These are phyloP conservation scores for Parasteatoda lunata DNA, from an alignment of 2,888 invertebrate genomes.

Conservation along the genomic window DNA sequence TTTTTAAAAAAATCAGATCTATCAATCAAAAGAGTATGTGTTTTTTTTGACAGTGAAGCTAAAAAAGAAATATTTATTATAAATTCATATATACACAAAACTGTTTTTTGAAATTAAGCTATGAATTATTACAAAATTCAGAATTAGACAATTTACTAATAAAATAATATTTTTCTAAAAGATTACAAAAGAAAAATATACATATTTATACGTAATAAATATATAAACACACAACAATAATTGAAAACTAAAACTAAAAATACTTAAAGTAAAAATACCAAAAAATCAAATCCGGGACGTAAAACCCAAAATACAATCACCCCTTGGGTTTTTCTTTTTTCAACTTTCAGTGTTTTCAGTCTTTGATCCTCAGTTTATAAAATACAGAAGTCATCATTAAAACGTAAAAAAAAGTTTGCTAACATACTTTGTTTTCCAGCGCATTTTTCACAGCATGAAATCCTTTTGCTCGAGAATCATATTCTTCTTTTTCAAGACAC, in stretches of 20 bases:
- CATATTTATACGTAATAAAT: background rate
- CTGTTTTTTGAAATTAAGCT: too few relatives aligned
- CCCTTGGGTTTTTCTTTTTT: too few relatives aligned
- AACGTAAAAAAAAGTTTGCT: too few relatives aligned
- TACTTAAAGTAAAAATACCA: background rate
- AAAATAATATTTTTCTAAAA: background rate
- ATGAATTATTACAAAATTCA: too few relatives aligned
- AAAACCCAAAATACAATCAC: too few relatives aligned
- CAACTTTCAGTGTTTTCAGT: too few relatives aligned
- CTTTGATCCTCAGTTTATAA: too few relatives aligned
- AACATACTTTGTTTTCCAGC: constrained; percentile 73
- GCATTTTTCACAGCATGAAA: constrained; percentile 78
- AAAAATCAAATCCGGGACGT: too few relatives aligned
- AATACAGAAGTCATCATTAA: too few relatives aligned
- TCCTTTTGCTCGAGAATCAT: constrained; percentile 81
- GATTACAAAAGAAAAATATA: background rate
- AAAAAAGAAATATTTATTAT: constrained; percentile 69
- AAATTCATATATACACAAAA: background rate
- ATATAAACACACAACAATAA: background rate
- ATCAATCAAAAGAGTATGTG: constrained; percentile 81
- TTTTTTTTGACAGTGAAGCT: constrained; percentile 79
- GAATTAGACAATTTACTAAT: too few relatives aligned
- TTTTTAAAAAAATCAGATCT: too few relatives aligned
- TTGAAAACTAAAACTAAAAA: too few relatives aligned
- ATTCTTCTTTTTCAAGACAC: constrained; percentile 77